phyloP scores from a whole-genome alignment of 1,140 invertebrate species.

The Manduca sexta region DNA sequence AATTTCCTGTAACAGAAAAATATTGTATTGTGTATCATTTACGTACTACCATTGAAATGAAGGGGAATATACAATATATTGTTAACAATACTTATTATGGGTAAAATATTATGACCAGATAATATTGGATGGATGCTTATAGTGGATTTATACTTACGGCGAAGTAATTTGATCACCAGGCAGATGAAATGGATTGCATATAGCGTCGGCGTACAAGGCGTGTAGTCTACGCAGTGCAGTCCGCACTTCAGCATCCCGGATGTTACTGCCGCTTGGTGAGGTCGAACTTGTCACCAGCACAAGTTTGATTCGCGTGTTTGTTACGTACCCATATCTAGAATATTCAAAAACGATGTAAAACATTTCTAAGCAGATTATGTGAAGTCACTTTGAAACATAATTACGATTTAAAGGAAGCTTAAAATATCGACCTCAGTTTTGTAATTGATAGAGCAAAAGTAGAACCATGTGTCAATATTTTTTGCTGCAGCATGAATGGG shows the following conservation, averaged over 20 bases:
- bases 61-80: too few species aligned
- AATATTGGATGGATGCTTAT: too few species aligned
- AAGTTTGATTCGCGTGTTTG: conserved; percentile 97
- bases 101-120: background rate
- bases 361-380: too few species aligned
- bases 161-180: conserved; percentile 89
- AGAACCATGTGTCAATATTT: too few species aligned
- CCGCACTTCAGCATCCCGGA: conserved; percentile 95
- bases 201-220: conserved; percentile 90
- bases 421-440: too few species aligned
- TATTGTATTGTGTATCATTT: background rate
- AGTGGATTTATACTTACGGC: conserved; percentile 75
- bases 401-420: too few species aligned
- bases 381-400: too few species aligned
- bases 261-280: conserved; percentile 88
- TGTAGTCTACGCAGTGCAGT: conserved; percentile 94
- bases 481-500: too few species aligned
- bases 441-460: too few species aligned
- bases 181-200: conserved; percentile 96
- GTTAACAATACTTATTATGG: background rate
- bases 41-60: too few species aligned
- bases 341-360: too few species aligned
- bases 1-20: conserved; percentile 75
- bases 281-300: conserved; percentile 95
- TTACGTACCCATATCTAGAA: conserved; percentile 95